These are phyloP conservation scores for Antedon mediterranea DNA, from an alignment of 53 echinoderm and acorn worm species.

Conservation along the genomic window DNA sequence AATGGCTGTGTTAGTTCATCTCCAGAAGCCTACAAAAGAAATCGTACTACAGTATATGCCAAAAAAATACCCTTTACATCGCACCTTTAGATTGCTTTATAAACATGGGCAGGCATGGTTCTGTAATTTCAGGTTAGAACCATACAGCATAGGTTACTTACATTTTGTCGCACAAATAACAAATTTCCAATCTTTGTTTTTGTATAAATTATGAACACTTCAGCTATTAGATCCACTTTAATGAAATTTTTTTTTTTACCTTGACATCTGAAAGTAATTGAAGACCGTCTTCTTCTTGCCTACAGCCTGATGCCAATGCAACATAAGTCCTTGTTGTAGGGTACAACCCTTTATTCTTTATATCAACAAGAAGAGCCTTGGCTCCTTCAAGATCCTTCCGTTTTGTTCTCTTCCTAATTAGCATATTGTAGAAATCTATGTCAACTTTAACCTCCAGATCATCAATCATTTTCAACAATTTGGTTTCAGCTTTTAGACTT, in stretches of 20 bases:
- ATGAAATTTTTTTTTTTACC: conserved; percentile 16
- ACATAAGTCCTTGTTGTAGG: conserved; percentile 68
- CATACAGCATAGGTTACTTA: no score
- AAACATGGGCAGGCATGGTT: no score
- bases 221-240: no score
- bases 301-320: conserved; percentile 58
- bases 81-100: no score
- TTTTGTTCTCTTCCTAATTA: conserved; percentile 46
- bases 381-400: conserved; percentile 51
- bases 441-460: conserved; percentile 44
- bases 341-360: conserved; percentile 34
- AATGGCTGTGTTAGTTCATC: conserved; percentile 34
- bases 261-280: conserved; percentile 66
- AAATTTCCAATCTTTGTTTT: no score
- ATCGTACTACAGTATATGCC: no score
- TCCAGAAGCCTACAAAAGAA: conserved; percentile 31
- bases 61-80: no score
- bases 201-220: no score
- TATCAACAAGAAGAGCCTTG: conserved; percentile 47
- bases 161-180: no score
- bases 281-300: conserved; percentile 50
- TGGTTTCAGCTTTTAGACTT: conserved; percentile 37
- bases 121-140: no score
- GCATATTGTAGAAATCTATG: conserved; percentile 70
- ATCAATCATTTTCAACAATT: conserved; percentile 34